Evolutionary conservation across 2,888 invertebrate species (phyloP), one percentile per base, ranked within the genome.

Genomic region (Melanostoma scalare): DNA sequence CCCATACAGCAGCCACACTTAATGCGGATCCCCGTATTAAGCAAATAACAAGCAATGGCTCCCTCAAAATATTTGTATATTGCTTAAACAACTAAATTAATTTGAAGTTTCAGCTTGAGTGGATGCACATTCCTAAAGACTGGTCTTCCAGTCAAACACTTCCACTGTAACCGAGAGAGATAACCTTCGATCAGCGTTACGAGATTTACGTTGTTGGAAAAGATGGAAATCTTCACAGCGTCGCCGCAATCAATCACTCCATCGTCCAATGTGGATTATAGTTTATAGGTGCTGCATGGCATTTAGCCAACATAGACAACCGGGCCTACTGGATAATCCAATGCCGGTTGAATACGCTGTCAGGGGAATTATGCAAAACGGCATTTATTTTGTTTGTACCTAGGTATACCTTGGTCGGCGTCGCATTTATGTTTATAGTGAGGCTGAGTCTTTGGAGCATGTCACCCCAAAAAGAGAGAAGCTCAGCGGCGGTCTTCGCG

Each of bases 241-340:
- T 74, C 79, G 84, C 79, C 84, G 53, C 71, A 84, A 84, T 84
- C 84, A 84, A 84, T 84, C 84, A 84, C 55, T 75, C 63, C 65
- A 79, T 84, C 84, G 74, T 71, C 53, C 74, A 68, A 74, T 50
- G 78, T 79, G 79, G 73, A 78, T 69, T 67, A 61, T 69, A 68
- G 46, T 10, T 65, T 56, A 48, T 50, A 46, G 58, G 48, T 76
- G 71, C 75, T 69, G 48, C 69, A 44, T 56, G 69, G 65, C 65
- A 46, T 69, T 74, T 73, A 82, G 69, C 73, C 53, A 55, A 42
- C 56, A 50, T 33, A 42, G 61, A 44, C 53, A 63, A 61, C 61
- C 42, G 9, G 48, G 79, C 53, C 76, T 78, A 60, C 73, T 67
- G 73, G 71, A 71, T 81, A 65, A 58, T 65, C 71, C 52, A 52